These are phyloP conservation scores for Urocitellus parryii DNA, from an alignment of 2,113 vertebrate species.

Conservation along the genomic window DNA sequence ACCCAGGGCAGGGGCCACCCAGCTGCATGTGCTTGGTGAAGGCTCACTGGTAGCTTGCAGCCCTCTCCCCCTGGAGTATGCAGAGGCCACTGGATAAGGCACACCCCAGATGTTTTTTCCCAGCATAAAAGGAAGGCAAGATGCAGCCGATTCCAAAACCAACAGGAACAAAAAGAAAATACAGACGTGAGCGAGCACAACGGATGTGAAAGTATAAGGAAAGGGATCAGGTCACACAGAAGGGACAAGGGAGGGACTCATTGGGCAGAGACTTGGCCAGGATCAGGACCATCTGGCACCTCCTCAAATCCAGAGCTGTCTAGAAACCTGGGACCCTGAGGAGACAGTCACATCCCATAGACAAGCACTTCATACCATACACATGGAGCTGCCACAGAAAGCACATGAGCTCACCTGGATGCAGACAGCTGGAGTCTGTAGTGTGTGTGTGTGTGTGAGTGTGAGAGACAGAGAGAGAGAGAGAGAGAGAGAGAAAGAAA, in stretches of 20 bases:
- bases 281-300: not conserved
- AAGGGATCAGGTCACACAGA: not conserved
- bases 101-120: not conserved
- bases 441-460: fast-evolving
- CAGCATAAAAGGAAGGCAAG: not conserved
- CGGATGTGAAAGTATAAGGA: not conserved
- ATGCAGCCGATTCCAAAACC: not conserved
- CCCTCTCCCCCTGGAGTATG: not conserved
- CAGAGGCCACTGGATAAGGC: not conserved
- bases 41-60: not conserved
- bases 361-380: not conserved
- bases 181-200: not conserved
- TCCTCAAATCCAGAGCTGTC: not conserved
- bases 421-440: fast-evolving
- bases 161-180: not conserved
- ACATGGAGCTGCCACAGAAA: not conserved
- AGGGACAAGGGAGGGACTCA: too few relatives aligned
- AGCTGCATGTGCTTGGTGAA: not conserved
- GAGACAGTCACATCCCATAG: not conserved
- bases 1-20: not conserved
- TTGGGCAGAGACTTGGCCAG: not conserved
- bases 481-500: too few relatives aligned
- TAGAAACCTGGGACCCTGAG: fast-evolving
- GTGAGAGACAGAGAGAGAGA: not conserved
- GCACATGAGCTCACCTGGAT: fast-evolving